Evolutionary conservation across 2,797 vertebrate genomes (phyloP).

Genomic region (Acanthurus tractus): DNA sequence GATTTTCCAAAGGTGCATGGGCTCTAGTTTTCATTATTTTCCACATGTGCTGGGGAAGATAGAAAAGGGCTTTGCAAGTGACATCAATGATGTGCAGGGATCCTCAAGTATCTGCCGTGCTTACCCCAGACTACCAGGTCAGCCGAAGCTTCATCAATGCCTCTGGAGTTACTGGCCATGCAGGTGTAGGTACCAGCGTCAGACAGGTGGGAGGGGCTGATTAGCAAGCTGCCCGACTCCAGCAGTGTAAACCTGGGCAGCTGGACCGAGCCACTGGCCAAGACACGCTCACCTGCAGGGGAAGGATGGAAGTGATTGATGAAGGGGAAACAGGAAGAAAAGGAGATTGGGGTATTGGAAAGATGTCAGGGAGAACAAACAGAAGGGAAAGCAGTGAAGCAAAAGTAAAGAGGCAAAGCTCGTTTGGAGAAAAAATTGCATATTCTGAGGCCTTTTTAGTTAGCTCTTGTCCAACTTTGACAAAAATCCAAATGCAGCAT

Average conservation of each 20-base stretch:
- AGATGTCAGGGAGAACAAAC: constrained; percentile 52
- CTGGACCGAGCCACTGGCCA: constrained; percentile 97
- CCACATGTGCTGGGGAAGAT: background rate
- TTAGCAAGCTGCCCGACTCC: constrained; percentile 94
- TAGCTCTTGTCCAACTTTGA: constrained; percentile 39
- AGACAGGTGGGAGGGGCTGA: constrained; percentile 92
- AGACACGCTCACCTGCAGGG: constrained; percentile 90
- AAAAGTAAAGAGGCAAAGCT: constrained; percentile 28
- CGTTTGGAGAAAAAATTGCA: constrained; percentile 35
- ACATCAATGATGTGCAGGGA: background rate
- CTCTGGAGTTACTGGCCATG: constrained; percentile 96
- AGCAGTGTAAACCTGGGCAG: constrained; percentile 95
- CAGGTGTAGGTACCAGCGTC: constrained; percentile 95
- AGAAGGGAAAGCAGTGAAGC: constrained; percentile 20
- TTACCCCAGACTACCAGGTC: constrained; percentile 95
- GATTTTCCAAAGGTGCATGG: constrained; percentile 1
- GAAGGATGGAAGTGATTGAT: background rate
- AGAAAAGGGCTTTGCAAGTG: constrained; percentile 8
- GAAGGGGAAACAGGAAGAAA: background rate
- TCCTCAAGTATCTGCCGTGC: constrained; percentile 16
- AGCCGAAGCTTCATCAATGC: constrained; percentile 93
- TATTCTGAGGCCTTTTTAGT: constrained; percentile 37
- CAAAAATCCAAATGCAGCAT: constrained; percentile 69
- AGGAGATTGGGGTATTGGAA: constrained; percentile 19
- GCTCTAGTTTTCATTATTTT: background rate